Evolutionary conservation across 1,140 invertebrate genomes (phyloP).

Genomic region (Scylla paramamosain): DNA sequence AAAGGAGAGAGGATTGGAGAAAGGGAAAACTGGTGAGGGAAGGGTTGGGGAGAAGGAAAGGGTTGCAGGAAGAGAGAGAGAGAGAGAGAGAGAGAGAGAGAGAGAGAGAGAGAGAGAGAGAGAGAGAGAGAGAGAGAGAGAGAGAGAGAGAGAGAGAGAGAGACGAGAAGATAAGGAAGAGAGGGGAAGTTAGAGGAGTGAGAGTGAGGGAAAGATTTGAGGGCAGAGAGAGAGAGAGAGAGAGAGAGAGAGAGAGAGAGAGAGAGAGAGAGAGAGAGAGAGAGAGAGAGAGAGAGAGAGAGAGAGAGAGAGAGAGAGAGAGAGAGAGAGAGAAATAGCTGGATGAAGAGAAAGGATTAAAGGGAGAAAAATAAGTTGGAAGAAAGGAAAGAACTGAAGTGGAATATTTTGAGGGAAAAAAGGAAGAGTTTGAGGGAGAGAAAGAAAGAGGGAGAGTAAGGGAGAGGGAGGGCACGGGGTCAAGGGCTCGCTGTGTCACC

Average conservation of each 20-base stretch:
- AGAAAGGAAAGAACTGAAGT: background rate
- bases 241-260: background rate
- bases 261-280: background rate
- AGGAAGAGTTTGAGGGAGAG: background rate
- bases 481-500: slow-evolving; percentile 40
- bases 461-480: background rate
- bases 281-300: background rate
- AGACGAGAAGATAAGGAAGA: too few relatives aligned
- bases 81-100: background rate
- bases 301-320: background rate
- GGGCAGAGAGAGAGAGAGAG: background rate
- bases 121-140: too few relatives aligned
- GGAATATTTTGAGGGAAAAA: background rate
- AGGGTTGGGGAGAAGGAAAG: too few relatives aligned
- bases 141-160: too few relatives aligned
- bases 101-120: too few relatives aligned
- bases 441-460: background rate
- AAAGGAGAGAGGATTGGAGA: background rate
- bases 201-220: too few relatives aligned
- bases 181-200: too few relatives aligned
- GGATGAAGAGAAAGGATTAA: background rate
- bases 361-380: background rate
- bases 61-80: background rate
- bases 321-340: background rate
- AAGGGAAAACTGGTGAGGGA: background rate